Evolutionary conservation across 2,113 vertebrate species (phyloP).

Genomic region (Catharus minimus): DNA sequence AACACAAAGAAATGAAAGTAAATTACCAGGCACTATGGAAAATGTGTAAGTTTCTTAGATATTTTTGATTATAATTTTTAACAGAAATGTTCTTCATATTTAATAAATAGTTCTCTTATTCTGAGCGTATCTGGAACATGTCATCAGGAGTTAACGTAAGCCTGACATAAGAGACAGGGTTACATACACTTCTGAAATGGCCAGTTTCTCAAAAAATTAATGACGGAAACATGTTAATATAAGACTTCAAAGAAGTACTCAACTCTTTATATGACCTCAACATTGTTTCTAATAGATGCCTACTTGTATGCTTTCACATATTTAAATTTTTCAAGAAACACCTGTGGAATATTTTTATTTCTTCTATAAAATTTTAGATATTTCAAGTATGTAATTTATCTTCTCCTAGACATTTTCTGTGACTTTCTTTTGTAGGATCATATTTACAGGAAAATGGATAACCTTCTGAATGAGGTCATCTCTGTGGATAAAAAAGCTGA

Average conservation of each 20-base stretch:
- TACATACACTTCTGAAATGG: neutral
- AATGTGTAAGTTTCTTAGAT: accelerated
- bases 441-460: too few species aligned
- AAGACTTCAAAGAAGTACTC: neutral
- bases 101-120: neutral
- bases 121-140: neutral
- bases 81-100: neutral
- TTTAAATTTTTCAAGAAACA: neutral
- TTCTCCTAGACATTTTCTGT: neutral
- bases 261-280: neutral
- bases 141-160: neutral
- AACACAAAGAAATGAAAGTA: neutral
- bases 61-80: neutral
- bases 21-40: neutral
- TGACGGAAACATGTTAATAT: neutral
- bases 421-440: neutral
- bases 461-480: too few species aligned
- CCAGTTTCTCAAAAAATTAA: neutral
- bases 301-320: neutral
- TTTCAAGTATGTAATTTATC: neutral
- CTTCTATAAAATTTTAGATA: neutral
- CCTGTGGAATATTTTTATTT: neutral
- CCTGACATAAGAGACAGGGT: neutral
- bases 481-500: too few species aligned
- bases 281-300: neutral